A percentile compares a stretch with the other conserved stretches of the same genome.
Conservation (phyloP, 2,888 invertebrate species). For the Tipula vernalis region DNA sequence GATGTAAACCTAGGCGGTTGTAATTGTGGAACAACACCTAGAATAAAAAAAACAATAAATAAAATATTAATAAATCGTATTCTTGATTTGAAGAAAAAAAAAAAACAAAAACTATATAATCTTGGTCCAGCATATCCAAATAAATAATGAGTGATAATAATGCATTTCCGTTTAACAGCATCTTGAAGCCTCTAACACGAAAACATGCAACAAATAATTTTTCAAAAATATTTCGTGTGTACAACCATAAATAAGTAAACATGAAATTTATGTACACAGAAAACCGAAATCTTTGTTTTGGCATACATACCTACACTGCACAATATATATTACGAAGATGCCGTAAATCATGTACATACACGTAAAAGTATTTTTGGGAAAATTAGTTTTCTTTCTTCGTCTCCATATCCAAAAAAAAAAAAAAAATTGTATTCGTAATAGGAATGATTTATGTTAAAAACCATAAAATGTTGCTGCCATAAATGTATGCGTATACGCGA, state of each 20-base stretch:
- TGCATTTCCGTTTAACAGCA: neutral
- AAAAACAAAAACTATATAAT: neutral
- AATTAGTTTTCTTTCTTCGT: neutral
- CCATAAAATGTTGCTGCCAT: neutral
- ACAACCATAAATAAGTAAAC: neutral
- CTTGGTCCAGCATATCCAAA: neutral
- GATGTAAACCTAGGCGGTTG: conserved; percentile 83
- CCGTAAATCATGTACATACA: neutral
- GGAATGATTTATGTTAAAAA: neutral
- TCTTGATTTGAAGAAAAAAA: neutral
- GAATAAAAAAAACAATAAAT: conserved; percentile 12
- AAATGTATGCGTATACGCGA: neutral
- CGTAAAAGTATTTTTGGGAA: neutral
- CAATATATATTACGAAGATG: neutral
- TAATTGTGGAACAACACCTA: conserved; percentile 27
- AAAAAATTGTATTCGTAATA: neutral
- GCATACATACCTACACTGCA: neutral
- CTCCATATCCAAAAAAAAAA: neutral
- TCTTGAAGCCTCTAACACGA: neutral
- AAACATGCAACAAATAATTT: neutral
- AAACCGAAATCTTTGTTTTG: neutral
- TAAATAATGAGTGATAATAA: neutral
- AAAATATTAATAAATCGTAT: neutral
- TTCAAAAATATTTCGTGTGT: neutral
- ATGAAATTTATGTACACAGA: neutral